Evolutionary conservation across 1,140 invertebrate genomes (phyloP), one percentile per base, ranked within the genome.

Genomic region (Doryteuthis pealeii): DNA sequence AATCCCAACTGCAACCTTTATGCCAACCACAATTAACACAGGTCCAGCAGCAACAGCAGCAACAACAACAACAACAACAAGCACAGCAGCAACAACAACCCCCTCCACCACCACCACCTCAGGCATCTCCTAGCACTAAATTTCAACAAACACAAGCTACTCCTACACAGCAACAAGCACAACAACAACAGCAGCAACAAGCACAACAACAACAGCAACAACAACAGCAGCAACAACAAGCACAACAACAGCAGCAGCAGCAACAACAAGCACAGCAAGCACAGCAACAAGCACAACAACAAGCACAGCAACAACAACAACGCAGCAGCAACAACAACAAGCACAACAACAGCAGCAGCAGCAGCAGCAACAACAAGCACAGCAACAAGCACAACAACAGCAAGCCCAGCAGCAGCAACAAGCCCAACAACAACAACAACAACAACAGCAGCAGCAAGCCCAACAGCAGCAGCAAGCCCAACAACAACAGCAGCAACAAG

Each of bases 141-240:
- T 32, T 26, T 15, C 67, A 18, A 33, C 2, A 33, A 22, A 68
- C 78, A 70, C 35, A 79, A 58, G 75, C 76, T 30, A 65, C 81
- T 62, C 81, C 77, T 5, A 78, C 78, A 31, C 77, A 77, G 22
- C 82, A 71, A 32, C 77, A 81, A 35, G 72, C 82, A 30, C 78
- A 81, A 26, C 70, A 78, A 71, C 67, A 74, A 40, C 82, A 83
- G 69, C 79, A 82, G 74, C 77, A 81, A 35, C 78, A 83, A 72
- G 75, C 81, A n/a, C n/a, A n/a, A n/a, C n/a, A n/a, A n/a, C n/a
- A n/a, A n/a, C 54, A 62, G 18, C 18, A 22, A 62, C 10, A 22
- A 15, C n/a, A n/a, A n/a, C n/a, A n/a, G n/a, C n/a, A n/a, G n/a
- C n/a, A n/a, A n/a, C n/a, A n/a, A n/a, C n/a, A n/a, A n/a, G n/a